phyloP scores from a whole-genome alignment of 2,888 invertebrate genomes.

The Oxycera nigricornis region DNA sequence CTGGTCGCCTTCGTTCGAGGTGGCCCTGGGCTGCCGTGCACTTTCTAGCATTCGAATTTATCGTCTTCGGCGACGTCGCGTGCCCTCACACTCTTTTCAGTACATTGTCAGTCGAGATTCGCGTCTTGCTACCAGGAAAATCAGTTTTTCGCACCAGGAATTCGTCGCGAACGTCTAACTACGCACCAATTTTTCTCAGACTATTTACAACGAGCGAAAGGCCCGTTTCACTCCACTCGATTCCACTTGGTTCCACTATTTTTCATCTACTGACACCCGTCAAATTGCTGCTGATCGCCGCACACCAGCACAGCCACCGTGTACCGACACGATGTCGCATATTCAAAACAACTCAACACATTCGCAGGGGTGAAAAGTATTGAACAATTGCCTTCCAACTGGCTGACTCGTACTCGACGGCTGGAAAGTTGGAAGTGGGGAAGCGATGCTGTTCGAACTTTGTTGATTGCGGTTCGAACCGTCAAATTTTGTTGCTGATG shows the following conservation, averaged over 20 bases:
- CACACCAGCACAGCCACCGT: background rate
- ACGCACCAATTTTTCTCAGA: conserved; percentile 43
- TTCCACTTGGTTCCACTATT: conserved; percentile 32
- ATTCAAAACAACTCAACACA: background rate
- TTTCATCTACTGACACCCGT: conserved; percentile 19
- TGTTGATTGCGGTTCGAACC: too few species aligned
- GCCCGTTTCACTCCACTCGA: conserved; percentile 35
- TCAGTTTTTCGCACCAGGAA: conserved; percentile 19
- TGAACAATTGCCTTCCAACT: too few species aligned
- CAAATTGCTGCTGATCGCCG: background rate
- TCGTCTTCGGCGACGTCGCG: conserved; percentile 23
- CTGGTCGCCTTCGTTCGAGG: conserved; percentile 24
- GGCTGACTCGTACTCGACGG: too few species aligned
- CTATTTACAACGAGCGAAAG: conserved; percentile 43
- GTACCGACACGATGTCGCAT: background rate
- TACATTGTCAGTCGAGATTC: conserved; percentile 34
- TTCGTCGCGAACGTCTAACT: conserved; percentile 40
- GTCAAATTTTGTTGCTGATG: too few species aligned
- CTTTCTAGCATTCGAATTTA: conserved; percentile 22
- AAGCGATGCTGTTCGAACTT: too few species aligned
- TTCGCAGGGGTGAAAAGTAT: background rate
- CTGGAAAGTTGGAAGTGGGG: too few species aligned
- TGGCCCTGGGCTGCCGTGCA: conserved; percentile 8
- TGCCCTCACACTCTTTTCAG: conserved; percentile 9
- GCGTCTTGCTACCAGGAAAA: conserved; percentile 27